A percentile compares a stretch with the other conserved stretches of the same genome.
Evolutionary conservation across 2,797 vertebrate species (phyloP).

Genomic region (Sylvilagus floridanus): DNA sequence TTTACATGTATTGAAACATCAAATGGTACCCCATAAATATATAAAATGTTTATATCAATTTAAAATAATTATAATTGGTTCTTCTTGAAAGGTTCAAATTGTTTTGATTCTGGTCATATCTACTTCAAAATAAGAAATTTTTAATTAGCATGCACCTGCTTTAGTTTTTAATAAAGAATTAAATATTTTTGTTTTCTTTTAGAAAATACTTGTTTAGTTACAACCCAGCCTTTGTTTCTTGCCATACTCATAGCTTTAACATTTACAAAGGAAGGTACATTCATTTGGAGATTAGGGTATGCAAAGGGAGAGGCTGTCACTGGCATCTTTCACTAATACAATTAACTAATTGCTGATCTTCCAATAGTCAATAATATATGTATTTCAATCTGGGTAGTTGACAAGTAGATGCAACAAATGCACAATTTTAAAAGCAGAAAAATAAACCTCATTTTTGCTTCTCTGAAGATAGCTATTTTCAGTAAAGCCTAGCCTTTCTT

Average conservation of each 20-base stretch:
- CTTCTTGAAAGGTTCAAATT: slow-evolving; percentile 7
- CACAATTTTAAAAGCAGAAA: slow-evolving; percentile 34
- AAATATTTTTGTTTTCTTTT: slow-evolving; percentile 9
- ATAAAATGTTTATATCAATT: no score
- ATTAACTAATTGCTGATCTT: not conserved
- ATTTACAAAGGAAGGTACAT: not conserved
- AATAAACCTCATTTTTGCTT: not conserved
- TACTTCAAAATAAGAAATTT: slow-evolving; percentile 18
- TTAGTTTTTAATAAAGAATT: slow-evolving; percentile 36
- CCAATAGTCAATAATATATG: not conserved
- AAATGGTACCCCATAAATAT: no score
- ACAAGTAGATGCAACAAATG: slow-evolving; percentile 1
- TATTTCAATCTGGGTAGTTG: slow-evolving; percentile 34
- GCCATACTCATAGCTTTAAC: not conserved
- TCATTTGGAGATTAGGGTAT: not conserved
- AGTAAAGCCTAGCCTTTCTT: not conserved
- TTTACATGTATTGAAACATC: no score
- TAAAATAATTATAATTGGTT: slow-evolving; percentile 9
- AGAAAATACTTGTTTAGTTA: slow-evolving; percentile 21
- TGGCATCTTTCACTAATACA: not conserved
- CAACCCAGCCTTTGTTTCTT: not conserved
- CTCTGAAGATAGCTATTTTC: not conserved
- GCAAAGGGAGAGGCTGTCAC: not conserved
- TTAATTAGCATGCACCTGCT: not conserved
- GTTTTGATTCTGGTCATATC: not conserved